These are phyloP conservation scores for Melikaiella ostensackeni DNA, from an alignment of 2,888 invertebrate genomes.

Conservation along the genomic window DNA sequence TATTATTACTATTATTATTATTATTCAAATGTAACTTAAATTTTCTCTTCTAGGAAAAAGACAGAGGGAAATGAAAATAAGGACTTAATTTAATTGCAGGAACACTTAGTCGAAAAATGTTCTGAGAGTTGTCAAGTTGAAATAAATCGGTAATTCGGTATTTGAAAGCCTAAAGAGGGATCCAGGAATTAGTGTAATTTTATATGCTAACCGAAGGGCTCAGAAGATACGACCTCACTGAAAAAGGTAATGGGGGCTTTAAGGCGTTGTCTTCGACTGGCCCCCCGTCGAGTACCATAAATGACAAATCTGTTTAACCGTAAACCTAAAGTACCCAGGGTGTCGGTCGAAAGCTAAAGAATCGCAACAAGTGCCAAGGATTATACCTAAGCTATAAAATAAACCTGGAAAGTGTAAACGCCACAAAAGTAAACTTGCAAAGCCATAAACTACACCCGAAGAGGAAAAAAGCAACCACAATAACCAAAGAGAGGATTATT, in stretches of 20 bases:
- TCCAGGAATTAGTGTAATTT: background rate
- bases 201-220: background rate
- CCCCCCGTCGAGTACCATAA: conserved; percentile 52
- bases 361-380: background rate
- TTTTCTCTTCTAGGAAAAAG: no score
- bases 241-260: conserved; percentile 8
- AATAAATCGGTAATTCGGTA: background rate
- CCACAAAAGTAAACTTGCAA: background rate
- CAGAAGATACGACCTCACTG: conserved; percentile 33
- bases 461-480: background rate
- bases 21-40: no score
- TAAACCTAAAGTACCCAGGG: conserved; percentile 43
- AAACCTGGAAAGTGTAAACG: background rate
- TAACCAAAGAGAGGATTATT: background rate
- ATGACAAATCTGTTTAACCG: conserved; percentile 51
- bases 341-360: conserved; percentile 2
- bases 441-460: background rate
- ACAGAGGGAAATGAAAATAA: no score
- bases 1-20: no score
- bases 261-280: conserved; percentile 48
- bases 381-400: background rate
- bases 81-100: background rate
- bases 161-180: background rate
- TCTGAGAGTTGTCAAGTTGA: background rate
- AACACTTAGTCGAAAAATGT: background rate